Evolutionary conservation across 2,113 vertebrate genomes (phyloP).

Genomic region (Ciconia stormi): DNA sequence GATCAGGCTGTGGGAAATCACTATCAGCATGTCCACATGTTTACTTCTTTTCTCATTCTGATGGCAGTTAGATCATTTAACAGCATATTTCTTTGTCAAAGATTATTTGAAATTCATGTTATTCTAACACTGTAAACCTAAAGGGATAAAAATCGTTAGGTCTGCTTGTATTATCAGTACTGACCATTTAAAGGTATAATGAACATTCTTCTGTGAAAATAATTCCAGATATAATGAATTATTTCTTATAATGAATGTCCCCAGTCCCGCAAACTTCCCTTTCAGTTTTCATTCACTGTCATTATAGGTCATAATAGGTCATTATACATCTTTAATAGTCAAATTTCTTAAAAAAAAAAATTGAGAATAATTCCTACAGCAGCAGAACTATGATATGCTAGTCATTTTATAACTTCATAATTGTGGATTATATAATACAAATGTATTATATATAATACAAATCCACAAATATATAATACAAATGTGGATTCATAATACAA

Average conservation of each 20-base stretch:
- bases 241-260: background rate
- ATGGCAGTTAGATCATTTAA: slow-evolving; percentile 61
- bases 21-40: slow-evolving; percentile 70
- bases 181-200: slow-evolving; percentile 6
- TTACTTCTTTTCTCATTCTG: slow-evolving; percentile 60
- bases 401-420: background rate
- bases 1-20: slow-evolving; percentile 45
- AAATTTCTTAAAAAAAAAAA: background rate
- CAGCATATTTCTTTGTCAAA: slow-evolving; percentile 28
- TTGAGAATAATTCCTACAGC: background rate
- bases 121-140: slow-evolving; percentile 48
- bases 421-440: too few relatives aligned
- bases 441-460: too few relatives aligned
- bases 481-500: background rate
- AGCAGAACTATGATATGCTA: background rate
- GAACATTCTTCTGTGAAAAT: background rate
- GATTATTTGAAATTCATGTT: slow-evolving; percentile 63
- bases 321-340: background rate
- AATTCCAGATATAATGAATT: background rate
- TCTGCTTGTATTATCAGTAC: slow-evolving; percentile 1
- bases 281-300: background rate
- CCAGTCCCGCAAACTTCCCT: background rate
- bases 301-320: background rate
- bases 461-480: too few relatives aligned
- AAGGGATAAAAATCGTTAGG: slow-evolving; percentile 4